Evolutionary conservation across 2,113 vertebrate genomes (phyloP).

Genomic region (Oreotragus oreotragus): DNA sequence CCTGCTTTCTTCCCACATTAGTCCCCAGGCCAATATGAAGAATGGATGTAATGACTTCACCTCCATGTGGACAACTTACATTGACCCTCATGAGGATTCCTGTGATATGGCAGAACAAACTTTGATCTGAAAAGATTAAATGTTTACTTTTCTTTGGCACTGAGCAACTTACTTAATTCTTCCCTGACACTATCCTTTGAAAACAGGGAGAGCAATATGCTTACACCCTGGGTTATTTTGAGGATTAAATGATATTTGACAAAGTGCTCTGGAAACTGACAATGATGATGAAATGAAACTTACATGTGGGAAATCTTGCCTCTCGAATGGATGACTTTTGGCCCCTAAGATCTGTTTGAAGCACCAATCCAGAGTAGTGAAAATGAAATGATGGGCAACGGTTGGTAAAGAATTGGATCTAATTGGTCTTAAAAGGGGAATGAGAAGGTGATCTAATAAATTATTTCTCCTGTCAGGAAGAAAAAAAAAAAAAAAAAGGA

Average conservation of each 20-base stretch:
- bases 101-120: background rate
- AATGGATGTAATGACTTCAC: background rate
- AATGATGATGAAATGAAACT: background rate
- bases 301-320: background rate
- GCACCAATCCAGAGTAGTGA: background rate
- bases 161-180: background rate
- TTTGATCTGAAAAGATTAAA: background rate
- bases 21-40: background rate
- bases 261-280: background rate
- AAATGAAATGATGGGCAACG: background rate
- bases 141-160: background rate
- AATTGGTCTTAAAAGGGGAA: slow-evolving; percentile 23
- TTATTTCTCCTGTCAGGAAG: background rate
- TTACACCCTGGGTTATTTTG: background rate
- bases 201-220: background rate
- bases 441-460: slow-evolving; percentile 31
- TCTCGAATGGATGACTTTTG: background rate
- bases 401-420: background rate
- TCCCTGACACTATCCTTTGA: background rate
- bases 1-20: background rate
- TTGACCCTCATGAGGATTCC: background rate
- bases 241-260: background rate
- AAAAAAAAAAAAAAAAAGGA: background rate
- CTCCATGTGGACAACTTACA: background rate
- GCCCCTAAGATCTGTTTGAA: background rate